A percentile compares a stretch with the other conserved stretches of the same genome.
Evolutionary conservation across 2,888 invertebrate genomes (phyloP).

Genomic region (Ormyrus labotus): DNA sequence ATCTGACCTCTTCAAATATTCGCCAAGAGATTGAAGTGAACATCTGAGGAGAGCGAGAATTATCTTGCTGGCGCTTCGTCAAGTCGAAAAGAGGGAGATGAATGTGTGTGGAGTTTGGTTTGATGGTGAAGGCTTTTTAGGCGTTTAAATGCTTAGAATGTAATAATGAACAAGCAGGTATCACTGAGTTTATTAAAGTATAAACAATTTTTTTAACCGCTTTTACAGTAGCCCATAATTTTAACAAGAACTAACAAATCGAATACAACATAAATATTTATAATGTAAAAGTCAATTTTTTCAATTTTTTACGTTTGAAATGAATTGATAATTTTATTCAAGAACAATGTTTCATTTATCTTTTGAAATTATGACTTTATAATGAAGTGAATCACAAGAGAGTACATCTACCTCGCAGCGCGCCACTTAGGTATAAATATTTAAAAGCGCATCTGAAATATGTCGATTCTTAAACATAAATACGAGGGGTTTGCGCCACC

Average conservation of each 20-base stretch:
- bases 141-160: no score
- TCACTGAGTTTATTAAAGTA: no score
- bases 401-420: constrained; percentile 55
- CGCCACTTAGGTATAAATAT: constrained; percentile 71
- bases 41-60: constrained; percentile 71
- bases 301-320: no score
- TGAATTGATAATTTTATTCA: neutral
- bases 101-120: no score
- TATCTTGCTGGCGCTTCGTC: constrained; percentile 61
- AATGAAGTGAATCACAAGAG: constrained; percentile 56
- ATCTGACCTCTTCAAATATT: constrained; percentile 75
- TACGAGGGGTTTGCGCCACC: constrained; percentile 62
- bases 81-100: constrained; percentile 56
- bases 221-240: no score
- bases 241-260: no score
- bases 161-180: no score
- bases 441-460: constrained; percentile 75
- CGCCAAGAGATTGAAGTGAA: constrained; percentile 75
- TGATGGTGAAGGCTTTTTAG: no score
- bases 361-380: constrained; percentile 27
- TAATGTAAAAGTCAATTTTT: no score
- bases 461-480: constrained; percentile 74
- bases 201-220: no score
- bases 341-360: neutral
- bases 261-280: no score